Percentiles rank a stretch among this genome's conserved stretches.
phyloP scores from a whole-genome alignment of 1,140 invertebrate species.

The Heliconius nattereri region DNA sequence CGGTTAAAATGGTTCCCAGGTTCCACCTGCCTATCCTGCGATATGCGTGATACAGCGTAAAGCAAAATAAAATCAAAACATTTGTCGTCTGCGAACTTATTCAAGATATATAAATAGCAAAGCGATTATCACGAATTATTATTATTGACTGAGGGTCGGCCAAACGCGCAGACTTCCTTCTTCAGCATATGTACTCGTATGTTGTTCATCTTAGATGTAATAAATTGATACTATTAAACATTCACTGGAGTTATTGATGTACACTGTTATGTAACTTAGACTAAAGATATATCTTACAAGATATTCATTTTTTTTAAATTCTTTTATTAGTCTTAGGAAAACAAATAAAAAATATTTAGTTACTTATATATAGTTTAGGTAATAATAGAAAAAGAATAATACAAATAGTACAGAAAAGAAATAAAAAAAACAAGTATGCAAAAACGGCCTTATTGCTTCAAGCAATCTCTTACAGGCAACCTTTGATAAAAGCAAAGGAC shows the following conservation, averaged over 20 bases:
- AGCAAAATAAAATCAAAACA: neutral
- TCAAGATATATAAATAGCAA: slow-evolving; percentile 33
- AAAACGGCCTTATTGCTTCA: too few species aligned
- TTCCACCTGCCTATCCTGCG: too few species aligned
- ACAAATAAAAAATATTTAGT: too few species aligned
- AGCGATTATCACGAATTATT: slow-evolving; percentile 29
- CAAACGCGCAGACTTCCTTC: slow-evolving; percentile 29
- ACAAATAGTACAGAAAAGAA: too few species aligned
- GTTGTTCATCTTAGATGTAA: neutral
- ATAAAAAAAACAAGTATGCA: too few species aligned
- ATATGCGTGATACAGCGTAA: too few species aligned
- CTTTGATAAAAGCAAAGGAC: too few species aligned
- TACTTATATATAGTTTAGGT: too few species aligned
- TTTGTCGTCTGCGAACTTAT: slow-evolving; percentile 19
- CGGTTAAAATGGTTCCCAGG: too few species aligned
- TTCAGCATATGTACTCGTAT: neutral
- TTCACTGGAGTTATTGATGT: neutral
- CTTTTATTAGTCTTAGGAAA: too few species aligned
- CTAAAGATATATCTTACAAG: neutral
- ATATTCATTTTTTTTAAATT: neutral
- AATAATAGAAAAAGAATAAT: too few species aligned
- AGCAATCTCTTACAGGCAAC: too few species aligned
- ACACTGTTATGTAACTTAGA: neutral
- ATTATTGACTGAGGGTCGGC: slow-evolving; percentile 24
- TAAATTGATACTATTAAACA: neutral